These are phyloP conservation scores for Zosterops pallidus DNA, from an alignment of 2,113 vertebrate genomes.

Conservation along the genomic window DNA sequence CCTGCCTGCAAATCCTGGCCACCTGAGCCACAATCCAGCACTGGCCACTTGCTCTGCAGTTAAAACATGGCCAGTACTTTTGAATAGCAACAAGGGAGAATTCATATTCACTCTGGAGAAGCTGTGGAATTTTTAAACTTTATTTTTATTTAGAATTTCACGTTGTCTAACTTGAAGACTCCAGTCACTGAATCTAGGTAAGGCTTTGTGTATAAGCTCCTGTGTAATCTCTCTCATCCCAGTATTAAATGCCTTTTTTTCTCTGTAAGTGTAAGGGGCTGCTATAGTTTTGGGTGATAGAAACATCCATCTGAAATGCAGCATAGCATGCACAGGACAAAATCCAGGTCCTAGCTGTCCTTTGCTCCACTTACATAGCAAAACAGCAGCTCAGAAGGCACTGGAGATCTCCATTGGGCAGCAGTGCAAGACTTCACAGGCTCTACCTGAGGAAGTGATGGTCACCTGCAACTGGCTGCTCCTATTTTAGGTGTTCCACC, in stretches of 20 bases:
- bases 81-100: not conserved
- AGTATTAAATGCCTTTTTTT: not conserved
- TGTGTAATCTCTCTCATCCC: not conserved
- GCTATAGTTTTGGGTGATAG: not conserved
- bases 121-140: not conserved
- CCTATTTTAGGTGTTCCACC: not conserved
- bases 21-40: not conserved
- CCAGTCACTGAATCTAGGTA: not conserved
- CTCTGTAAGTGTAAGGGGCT: not conserved
- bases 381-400: not conserved
- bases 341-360: not conserved
- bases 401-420: fast-evolving
- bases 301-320: not conserved
- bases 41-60: not conserved
- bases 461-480: not conserved
- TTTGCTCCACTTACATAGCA: not conserved
- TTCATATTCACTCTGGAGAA: not conserved
- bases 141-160: not conserved
- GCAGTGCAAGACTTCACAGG: not conserved
- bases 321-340: not conserved
- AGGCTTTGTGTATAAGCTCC: not conserved
- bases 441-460: not conserved
- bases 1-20: not conserved
- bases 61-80: not conserved
- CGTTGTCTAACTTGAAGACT: not conserved